These are phyloP conservation scores for Liolophura sinensis DNA, from an alignment of 1,140 invertebrate genomes.

Conservation along the genomic window DNA sequence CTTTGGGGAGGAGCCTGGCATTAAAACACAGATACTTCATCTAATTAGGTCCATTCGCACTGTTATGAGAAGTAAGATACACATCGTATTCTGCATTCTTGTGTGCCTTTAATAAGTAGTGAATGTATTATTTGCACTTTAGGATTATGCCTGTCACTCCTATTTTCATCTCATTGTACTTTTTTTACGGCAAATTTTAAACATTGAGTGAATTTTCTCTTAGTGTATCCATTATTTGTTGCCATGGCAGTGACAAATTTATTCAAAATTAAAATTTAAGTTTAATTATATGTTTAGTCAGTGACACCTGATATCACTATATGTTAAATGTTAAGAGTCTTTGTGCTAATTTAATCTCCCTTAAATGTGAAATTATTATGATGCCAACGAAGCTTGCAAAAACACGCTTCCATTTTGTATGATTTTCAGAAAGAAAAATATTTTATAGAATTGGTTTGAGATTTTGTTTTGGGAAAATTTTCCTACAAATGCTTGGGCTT, in stretches of 20 bases:
- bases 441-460: neutral
- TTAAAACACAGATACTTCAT: conserved; percentile 84
- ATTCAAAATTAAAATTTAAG: neutral
- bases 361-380: neutral
- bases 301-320: neutral
- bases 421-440: neutral
- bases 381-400: neutral
- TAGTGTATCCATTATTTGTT: neutral
- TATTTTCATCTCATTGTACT: neutral
- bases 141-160: neutral
- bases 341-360: neutral
- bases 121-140: neutral
- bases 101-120: neutral
- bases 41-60: conserved; percentile 87
- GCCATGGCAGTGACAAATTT: neutral
- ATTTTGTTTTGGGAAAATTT: neutral
- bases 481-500: neutral
- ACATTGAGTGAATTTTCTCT: neutral
- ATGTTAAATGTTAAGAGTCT: neutral
- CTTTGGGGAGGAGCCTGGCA: conserved; percentile 76
- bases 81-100: neutral
- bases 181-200: neutral
- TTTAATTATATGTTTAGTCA: neutral
- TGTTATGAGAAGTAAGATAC: conserved; percentile 83
- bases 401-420: neutral